A percentile compares a stretch with the other conserved stretches of the same genome.
Evolutionary conservation across 2,113 vertebrate genomes (phyloP).

Genomic region (Dissostichus mawsoni): DNA sequence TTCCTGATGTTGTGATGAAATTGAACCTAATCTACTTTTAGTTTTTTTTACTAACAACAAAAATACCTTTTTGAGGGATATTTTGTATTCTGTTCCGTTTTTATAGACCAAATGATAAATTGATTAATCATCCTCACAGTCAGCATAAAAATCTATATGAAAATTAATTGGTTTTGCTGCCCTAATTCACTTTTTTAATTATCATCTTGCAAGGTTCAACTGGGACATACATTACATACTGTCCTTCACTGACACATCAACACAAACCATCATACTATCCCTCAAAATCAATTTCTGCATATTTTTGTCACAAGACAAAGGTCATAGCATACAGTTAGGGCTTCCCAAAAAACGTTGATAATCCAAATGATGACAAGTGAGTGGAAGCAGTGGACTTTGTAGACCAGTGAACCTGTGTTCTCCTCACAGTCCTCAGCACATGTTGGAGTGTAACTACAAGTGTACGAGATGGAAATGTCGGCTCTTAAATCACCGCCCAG

Average conservation of each 20-base stretch:
- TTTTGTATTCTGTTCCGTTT: no score
- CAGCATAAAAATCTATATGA: no score
- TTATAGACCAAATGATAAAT: no score
- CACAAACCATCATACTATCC: neutral
- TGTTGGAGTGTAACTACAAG: slow-evolving; percentile 30
- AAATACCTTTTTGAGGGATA: no score
- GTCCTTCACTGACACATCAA: neutral
- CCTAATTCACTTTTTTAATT: neutral
- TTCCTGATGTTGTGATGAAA: no score
- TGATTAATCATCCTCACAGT: no score
- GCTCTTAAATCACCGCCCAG: slow-evolving; percentile 49
- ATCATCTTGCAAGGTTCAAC: neutral
- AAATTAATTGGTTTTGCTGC: no score
- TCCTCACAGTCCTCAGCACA: slow-evolving; percentile 11
- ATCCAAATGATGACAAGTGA: neutral
- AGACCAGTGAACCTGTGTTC: neutral
- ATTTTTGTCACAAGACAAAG: neutral
- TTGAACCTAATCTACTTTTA: no score
- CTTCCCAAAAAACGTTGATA: neutral
- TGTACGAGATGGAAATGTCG: slow-evolving; percentile 36
- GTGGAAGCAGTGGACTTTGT: neutral
- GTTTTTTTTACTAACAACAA: no score
- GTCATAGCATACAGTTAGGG: neutral
- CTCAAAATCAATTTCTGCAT: neutral
- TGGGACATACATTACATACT: neutral